Base-by-base conservation (phyloP, 2,888 invertebrate genomes). In the Acanthopleura granulata region DNA sequence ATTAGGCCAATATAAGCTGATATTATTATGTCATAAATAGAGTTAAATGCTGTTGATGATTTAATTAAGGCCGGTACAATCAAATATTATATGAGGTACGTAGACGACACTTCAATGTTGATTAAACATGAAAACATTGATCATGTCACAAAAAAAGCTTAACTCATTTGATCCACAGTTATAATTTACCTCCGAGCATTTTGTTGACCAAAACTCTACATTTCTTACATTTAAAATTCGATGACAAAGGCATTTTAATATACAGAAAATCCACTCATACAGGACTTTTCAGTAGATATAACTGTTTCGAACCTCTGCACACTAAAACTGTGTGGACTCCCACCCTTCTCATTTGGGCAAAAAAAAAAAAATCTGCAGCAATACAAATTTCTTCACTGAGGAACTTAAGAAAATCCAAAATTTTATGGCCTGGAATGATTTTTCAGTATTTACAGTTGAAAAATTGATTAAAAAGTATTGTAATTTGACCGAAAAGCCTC, bases 1-100 rank as follows among this genome's bases (percentile, higher is more conserved):
- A 12, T 27, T 66, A 25, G 66, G 27, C 66, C 66, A 16, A 14
- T 27, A 15, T 66, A 12, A 27, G 66, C 66, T 22, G 29, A 66
- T 27, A 66, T 66, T 25, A 66, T 66, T 16, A 66, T 66, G 66
- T 22, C 66, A 66, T 9, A 66, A 66, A 3, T 66, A 16, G 66
- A 66, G 25, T 12, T 12, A 14, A 22, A 3, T 16, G 16, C 25
- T 66, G 66, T 66, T 22, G 66, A 66, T 14, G 29, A 66, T 1
- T 27, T 66, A 27, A 27, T 66, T 66, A 22, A 66, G 16, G 14
- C 18, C 16, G 4, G 25, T 16, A 22, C 25, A 27, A 66, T 66
- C 66, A 66, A 66, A 27, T 14, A 22, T 27, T 66, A 66, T 27
- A 27, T 66, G 16, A 18, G 66, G 6, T 66, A 3, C 25, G 66